Base-by-base conservation (phyloP, 1,140 invertebrate species). In the Atta texana region DNA sequence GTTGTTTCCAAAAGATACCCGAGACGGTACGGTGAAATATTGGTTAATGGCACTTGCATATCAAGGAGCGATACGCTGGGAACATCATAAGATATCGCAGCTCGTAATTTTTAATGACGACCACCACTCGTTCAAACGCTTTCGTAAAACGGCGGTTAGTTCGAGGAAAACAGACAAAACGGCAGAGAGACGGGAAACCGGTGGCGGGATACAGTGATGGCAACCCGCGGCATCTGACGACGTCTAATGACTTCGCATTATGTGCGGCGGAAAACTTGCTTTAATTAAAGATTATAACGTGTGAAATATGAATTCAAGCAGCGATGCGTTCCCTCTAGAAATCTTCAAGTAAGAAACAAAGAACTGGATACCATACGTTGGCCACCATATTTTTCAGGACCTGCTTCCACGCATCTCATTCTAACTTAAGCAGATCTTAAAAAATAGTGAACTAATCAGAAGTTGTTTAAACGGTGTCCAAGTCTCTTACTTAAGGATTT, bases 281-380 rank as follows among this genome's bases (percentile, higher is more conserved):
- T 93, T 93, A 93, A 94, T 93, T 94, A 93, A 93, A 93, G 91
- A 93, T 93, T 92, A 93, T 94, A 92, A 93, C 90, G 93, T 91
- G 91, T 93, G 91, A 93, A 93, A 93, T 92, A 39, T 69, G 90
- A 92, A 93, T 92, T 91, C 91, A 85, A 92, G 91, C 87, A 82
- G 87, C 76, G 75, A 34, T 49, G 61, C 64, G 51, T 80, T 71
- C 61, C 21, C 28, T 18, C 72, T 44, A 44, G 10, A 44, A 44
- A 44, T 44, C 8, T 8, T 44, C 8, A 44, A 44, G 8, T 44
- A 44, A 44, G 39, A 44, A 1, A n/a, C n/a, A n/a, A n/a, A n/a
- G n/a, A n/a, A 39, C 0, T 10, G 39, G 8, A 44, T 10, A 44
- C 10, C 1, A 10, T 44, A 12, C 2, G 2, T 44, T 44, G 8